phyloP scores from a whole-genome alignment of 2,888 invertebrate species.

The Hyles lineata region DNA sequence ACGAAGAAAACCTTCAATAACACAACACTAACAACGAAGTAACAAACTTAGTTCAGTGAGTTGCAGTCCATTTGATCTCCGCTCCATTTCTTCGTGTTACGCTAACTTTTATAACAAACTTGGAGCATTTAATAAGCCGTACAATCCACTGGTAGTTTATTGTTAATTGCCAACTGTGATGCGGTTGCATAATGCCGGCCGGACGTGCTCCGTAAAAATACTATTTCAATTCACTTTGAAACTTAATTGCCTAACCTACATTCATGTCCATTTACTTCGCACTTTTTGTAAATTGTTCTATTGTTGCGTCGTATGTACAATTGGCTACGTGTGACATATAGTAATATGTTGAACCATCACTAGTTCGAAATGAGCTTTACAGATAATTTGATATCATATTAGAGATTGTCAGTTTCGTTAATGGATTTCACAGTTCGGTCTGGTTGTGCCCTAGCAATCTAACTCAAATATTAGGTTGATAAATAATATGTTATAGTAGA shows the following conservation, averaged over 20 bases:
- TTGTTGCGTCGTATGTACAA: background rate
- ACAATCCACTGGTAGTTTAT: slow-evolving; percentile 16
- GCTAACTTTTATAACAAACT: slow-evolving; percentile 8
- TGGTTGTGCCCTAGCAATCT: too few species aligned
- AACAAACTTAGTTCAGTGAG: background rate
- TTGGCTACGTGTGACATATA: too few species aligned
- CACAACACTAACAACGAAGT: background rate
- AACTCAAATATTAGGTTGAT: too few species aligned
- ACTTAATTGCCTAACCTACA: slow-evolving; percentile 30
- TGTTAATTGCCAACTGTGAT: slow-evolving; percentile 28
- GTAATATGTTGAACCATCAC: too few species aligned
- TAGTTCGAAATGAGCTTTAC: too few species aligned
- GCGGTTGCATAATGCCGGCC: slow-evolving; percentile 29
- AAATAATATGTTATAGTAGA: too few species aligned
- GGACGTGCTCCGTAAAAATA: slow-evolving; percentile 29
- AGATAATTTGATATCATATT: too few species aligned
- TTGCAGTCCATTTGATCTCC: slow-evolving; percentile 5
- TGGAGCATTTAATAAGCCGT: background rate
- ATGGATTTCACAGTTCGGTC: too few species aligned
- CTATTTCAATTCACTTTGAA: slow-evolving; percentile 31
- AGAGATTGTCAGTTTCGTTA: too few species aligned
- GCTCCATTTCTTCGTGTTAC: background rate
- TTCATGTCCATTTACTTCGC: background rate
- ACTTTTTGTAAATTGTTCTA: background rate
- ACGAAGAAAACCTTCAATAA: background rate